Evolutionary conservation across 2,888 invertebrate genomes (phyloP).

Genomic region (Phengaris arion): DNA sequence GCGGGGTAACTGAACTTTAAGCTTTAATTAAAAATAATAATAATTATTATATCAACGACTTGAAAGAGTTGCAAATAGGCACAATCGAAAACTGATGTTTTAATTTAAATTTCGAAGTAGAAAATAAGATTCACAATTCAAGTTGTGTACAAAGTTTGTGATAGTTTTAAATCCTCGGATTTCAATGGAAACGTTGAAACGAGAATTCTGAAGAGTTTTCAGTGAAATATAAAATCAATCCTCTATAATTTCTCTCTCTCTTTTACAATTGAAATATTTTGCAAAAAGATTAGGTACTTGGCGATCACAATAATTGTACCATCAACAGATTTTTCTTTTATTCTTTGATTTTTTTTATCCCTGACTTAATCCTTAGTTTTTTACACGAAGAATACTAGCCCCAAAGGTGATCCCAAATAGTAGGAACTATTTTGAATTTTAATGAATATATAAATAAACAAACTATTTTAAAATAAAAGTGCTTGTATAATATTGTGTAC

Average conservation of each 20-base stretch:
- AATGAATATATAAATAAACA: no score
- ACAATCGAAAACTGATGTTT: neutral
- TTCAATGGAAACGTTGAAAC: neutral
- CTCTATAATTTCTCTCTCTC: neutral
- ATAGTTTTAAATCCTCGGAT: neutral
- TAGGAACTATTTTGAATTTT: no score
- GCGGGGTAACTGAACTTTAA: no score
- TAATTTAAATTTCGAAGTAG: neutral
- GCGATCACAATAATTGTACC: neutral
- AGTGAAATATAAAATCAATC: neutral
- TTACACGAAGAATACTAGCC: no score
- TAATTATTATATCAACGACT: neutral
- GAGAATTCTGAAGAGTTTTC: conserved; percentile 1
- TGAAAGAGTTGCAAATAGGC: neutral
- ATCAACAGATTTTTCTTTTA: neutral
- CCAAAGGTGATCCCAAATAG: no score
- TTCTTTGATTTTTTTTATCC: neutral
- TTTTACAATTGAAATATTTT: no score
- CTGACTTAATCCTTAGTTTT: no score
- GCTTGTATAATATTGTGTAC: no score
- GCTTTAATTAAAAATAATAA: no score
- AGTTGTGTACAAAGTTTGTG: neutral
- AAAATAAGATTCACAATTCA: neutral
- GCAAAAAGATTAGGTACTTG: neutral
- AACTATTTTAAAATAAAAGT: no score